A percentile compares a stretch with the other conserved stretches of the same genome.
These are phyloP conservation scores for Liasis olivaceus DNA, from an alignment of 2,797 vertebrate genomes.

Conservation along the genomic window DNA sequence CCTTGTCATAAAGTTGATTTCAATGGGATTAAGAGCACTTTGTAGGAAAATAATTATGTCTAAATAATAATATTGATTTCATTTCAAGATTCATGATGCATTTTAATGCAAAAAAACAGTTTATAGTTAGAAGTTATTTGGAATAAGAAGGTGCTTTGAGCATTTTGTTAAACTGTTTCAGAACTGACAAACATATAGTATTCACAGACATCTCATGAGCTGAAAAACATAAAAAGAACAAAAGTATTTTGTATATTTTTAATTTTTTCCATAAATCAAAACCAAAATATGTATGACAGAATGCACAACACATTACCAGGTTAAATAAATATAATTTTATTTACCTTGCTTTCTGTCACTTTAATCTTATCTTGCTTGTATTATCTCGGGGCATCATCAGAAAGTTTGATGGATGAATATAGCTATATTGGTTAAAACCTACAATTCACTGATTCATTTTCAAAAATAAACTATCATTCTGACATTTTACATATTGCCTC, in stretches of 20 bases:
- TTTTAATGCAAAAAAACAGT: not conserved
- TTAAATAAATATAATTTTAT: not conserved
- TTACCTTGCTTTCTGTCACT: not conserved
- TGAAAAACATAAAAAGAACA: not conserved
- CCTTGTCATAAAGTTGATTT: not conserved
- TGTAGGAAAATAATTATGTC: not conserved
- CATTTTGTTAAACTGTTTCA: not conserved
- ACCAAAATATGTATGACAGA: not conserved
- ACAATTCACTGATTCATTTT: slow-evolving; percentile 1
- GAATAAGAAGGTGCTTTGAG: not conserved
- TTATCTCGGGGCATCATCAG: not conserved
- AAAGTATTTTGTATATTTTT: not conserved
- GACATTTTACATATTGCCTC: slow-evolving; percentile 19
- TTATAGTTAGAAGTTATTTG: not conserved
- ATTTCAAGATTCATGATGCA: not conserved
- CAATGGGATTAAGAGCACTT: not conserved
- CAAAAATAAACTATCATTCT: not conserved
- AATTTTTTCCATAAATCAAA: not conserved
- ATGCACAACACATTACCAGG: not conserved
- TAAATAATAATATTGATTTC: not conserved
- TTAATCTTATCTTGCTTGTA: not conserved
- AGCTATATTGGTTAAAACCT: not conserved
- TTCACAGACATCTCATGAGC: not conserved
- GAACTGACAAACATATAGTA: not conserved
- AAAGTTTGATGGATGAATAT: not conserved